Base-by-base conservation (phyloP, 2,797 vertebrate species). In the Anolis apletophallus region DNA sequence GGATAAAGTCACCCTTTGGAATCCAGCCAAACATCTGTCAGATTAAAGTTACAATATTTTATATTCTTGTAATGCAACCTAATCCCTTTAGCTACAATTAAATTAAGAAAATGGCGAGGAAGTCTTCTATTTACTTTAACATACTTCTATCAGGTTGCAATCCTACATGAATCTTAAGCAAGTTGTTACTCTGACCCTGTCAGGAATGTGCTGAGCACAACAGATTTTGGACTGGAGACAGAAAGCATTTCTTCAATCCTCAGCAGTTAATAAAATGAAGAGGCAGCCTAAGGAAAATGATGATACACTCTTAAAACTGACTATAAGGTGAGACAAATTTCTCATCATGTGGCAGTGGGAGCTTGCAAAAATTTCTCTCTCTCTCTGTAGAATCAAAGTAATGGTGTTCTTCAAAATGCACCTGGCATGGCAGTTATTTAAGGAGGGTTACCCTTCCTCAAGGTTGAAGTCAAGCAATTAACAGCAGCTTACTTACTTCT, bases 81-180 rank as follows among this genome's bases (percentile, higher is more conserved):
- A 69, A 55, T 75, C 50, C 32, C 17, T 72, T 36, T 40, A 11
- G 9, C 78, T 32, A 34, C 64, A 78, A 79, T 52, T 52, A 76
- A 71, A 36, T 71, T 52, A 72, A 59, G 55, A 52, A 59, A 81
- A 54, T 36, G 16, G 68, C 16, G 29, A 74, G 10, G 1, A 64
- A 61, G 9, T n/a, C 67, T 87, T 29, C 29, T 9, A 55, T 46
- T 40, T 14, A 17, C 36, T 83, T 83, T 29, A 72, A 69, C 46
- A 26, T 40, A 46, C 13, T 55, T 76, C 34, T 55, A 46, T 23
- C 52, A 23, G 54, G 64, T 17, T 78, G 19, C 73, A 87, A 36
- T 78, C 46, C 74, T 57, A 75, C 55, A 69, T 81, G 19, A 55
- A 82, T 68, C 67, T 75, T 68, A 81, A 86, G 26, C 16, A 75